Conservation (phyloP, 2,888 invertebrate species). For the Lasius platythorax region DNA sequence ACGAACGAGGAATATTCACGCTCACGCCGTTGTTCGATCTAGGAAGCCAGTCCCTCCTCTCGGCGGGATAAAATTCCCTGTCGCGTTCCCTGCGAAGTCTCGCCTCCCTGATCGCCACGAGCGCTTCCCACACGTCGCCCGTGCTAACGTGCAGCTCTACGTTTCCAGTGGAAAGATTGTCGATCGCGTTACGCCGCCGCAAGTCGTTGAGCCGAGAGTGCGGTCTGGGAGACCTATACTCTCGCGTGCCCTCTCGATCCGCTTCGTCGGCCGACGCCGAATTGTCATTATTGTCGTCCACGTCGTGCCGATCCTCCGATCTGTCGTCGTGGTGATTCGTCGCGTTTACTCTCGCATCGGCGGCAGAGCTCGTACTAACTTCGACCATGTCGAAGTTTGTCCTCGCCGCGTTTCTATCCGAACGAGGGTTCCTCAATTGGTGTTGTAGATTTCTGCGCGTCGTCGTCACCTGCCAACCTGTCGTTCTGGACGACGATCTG, state of each 20-base stretch:
- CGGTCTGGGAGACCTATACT: slow-evolving; percentile 72
- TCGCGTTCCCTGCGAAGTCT: slow-evolving; percentile 88
- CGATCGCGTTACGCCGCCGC: slow-evolving; percentile 77
- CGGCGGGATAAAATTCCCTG: slow-evolving; percentile 78
- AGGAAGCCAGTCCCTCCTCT: slow-evolving; percentile 73
- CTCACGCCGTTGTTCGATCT: slow-evolving; percentile 77
- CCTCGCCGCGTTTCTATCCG: slow-evolving; percentile 71
- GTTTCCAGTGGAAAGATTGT: slow-evolving; percentile 81
- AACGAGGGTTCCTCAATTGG: slow-evolving; percentile 70
- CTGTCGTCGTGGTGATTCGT: slow-evolving; percentile 65
- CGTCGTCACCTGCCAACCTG: slow-evolving; percentile 76
- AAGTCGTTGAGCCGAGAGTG: slow-evolving; percentile 74
- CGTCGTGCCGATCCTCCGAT: slow-evolving; percentile 65
- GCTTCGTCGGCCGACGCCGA: slow-evolving; percentile 67
- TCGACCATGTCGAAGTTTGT: slow-evolving; percentile 77
- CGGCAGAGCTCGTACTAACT: slow-evolving; percentile 61
- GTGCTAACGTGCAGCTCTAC: slow-evolving; percentile 85
- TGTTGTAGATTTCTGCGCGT: slow-evolving; percentile 72
- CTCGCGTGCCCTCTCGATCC: slow-evolving; percentile 69
- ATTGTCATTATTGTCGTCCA: slow-evolving; percentile 69
- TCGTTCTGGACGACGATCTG: slow-evolving; percentile 75
- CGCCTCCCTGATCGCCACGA: slow-evolving; percentile 89
- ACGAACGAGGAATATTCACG: slow-evolving; percentile 78
- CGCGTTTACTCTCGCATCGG: slow-evolving; percentile 62
- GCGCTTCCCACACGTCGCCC: slow-evolving; percentile 90